Conservation (phyloP, 2,113 vertebrate genomes). For the Myrmophylax atrothorax region DNA sequence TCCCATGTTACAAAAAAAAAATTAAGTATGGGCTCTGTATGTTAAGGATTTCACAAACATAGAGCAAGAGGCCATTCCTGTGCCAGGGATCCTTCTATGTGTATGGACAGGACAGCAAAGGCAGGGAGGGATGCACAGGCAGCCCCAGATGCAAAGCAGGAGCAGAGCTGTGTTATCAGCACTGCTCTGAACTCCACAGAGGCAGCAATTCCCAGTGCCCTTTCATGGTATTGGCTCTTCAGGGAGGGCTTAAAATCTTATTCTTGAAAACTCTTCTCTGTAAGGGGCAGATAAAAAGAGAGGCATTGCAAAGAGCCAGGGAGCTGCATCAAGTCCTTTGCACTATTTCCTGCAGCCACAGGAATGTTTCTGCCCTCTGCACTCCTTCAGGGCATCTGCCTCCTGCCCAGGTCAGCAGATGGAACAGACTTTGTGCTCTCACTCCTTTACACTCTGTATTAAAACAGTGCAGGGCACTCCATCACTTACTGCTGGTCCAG, state of each 20-base stretch:
- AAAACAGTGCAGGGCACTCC: background rate
- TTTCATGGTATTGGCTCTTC: conserved; percentile 22
- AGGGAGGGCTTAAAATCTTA: conserved; percentile 9
- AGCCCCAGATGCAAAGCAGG: background rate
- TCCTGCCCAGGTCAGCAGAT: background rate
- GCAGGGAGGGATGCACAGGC: background rate
- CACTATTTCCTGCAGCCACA: background rate
- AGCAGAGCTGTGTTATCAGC: background rate
- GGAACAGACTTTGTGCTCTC: background rate
- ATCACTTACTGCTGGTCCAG: background rate
- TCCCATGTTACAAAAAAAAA: background rate
- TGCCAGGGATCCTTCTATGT: background rate
- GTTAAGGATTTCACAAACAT: background rate
- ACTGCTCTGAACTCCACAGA: background rate
- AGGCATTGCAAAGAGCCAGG: background rate
- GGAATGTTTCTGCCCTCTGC: background rate
- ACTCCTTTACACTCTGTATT: background rate
- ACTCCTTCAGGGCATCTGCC: background rate
- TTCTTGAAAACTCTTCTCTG: background rate
- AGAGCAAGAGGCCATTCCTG: background rate
- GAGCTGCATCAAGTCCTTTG: background rate
- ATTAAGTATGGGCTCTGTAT: background rate
- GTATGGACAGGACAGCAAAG: background rate
- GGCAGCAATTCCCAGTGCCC: background rate
- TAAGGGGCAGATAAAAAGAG: background rate